Base-by-base conservation (phyloP, 2,113 vertebrate genomes). In the Herpetotheres cachinnans region DNA sequence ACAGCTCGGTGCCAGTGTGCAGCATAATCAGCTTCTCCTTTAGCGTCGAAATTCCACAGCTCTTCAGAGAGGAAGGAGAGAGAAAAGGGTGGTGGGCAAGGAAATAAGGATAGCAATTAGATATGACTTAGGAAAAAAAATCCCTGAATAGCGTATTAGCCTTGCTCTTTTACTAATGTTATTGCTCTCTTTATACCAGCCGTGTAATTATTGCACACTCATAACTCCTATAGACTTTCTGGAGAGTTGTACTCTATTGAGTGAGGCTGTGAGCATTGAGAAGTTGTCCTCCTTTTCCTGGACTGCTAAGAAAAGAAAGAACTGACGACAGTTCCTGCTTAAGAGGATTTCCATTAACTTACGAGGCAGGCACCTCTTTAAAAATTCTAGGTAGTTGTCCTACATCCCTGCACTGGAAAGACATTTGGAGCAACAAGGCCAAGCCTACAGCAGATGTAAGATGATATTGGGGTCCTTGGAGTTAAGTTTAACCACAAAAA, bases 91-190 rank as follows among this genome's bases (percentile, higher is more conserved):
- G 62, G 78, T 84, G 82, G 83, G 90, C 88, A 96, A 86, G 40
- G 82, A 90, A 97, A 91, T 49, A 71, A 96, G 85, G 85, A 93
- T 85, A 78, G 93, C 91, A 96, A 96, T 97, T 96, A 97, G 90
- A 87, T 93, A 95, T 93, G 96, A 93, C 93, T 97, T 95, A 69
- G 93, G 80, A 36, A 90, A 83, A 78, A 87, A 90, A 61, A 34
- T 54, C 73, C 46, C 74, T 95, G 90, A 95, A 95, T 86, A 83
- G 77, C 58, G 90, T 89, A 96, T 97, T 96, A 96, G 91, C 92
- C n/a, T 70, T 94, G 62, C 82, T 92, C 80, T 74, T 95, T 95
- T 95, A 70, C 81, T 84, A 30, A 91, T 82, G 70, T 56, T 91
- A 50, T 63, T 78, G 40, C 77, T 93, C 54, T 95, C 76, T 86